Conservation (phyloP, 2,797 vertebrate species). For the Manis javanica region DNA sequence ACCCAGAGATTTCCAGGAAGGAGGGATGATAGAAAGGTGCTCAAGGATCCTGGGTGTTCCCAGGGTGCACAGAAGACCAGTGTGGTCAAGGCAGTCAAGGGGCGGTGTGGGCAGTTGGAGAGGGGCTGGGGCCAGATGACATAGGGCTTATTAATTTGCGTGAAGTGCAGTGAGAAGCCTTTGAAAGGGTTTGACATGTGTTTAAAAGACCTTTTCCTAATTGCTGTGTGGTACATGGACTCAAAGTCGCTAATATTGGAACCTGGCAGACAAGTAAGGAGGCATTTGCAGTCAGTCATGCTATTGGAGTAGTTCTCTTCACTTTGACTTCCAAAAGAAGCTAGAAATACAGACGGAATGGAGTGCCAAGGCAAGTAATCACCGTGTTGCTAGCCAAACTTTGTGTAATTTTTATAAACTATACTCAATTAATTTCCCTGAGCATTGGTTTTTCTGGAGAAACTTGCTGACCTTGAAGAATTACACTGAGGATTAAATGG, state of each 20-base stretch:
- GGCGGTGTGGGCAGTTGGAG: neutral
- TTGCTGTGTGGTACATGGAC: neutral
- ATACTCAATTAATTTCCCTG: neutral
- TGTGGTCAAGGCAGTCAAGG: neutral
- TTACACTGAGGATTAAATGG: neutral
- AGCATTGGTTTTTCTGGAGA: neutral
- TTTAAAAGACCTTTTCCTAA: slow-evolving; percentile 22
- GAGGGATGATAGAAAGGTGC: neutral
- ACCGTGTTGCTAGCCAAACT: neutral
- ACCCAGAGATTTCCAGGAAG: neutral
- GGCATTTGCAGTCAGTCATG: neutral
- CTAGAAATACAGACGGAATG: neutral
- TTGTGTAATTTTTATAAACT: neutral
- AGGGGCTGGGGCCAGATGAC: neutral
- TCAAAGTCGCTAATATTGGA: neutral
- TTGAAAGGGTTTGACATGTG: neutral
- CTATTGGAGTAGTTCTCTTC: neutral
- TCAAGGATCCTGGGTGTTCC: neutral
- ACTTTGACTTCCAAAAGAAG: neutral
- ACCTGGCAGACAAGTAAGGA: neutral
- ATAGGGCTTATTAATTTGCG: neutral
- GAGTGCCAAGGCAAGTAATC: neutral
- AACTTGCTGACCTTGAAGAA: neutral
- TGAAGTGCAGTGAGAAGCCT: neutral
- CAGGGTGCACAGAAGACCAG: neutral